phyloP scores from a whole-genome alignment of 2,888 invertebrate genomes.

The Lacanobia oleracea region DNA sequence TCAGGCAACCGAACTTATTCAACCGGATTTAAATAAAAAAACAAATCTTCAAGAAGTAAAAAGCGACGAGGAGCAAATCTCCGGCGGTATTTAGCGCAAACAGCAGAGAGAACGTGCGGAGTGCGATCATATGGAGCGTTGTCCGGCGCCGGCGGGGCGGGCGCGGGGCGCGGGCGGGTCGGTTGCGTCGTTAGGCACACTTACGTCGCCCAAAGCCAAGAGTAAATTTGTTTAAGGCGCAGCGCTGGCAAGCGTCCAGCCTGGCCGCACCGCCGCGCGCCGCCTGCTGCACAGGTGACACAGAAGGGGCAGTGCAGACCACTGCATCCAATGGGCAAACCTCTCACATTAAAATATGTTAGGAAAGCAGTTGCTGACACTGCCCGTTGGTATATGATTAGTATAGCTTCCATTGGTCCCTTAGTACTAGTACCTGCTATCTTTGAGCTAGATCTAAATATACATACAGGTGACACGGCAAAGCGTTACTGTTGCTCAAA shows the following conservation, averaged over 20 bases:
- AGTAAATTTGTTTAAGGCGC: constrained; percentile 63
- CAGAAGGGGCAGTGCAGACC: constrained; percentile 17
- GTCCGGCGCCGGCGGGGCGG: background rate
- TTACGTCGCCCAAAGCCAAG: constrained; percentile 55
- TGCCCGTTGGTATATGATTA: too few relatives aligned
- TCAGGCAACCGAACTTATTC: too few relatives aligned
- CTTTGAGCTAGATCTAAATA: too few relatives aligned
- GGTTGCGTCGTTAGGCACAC: constrained; percentile 52
- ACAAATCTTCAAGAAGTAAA: background rate
- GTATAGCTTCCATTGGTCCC: too few relatives aligned
- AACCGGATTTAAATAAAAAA: background rate
- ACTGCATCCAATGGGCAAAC: background rate
- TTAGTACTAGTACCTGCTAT: too few relatives aligned
- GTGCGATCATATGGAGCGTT: background rate
- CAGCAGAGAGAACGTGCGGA: background rate
- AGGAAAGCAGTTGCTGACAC: too few relatives aligned
- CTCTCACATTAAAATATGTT: too few relatives aligned
- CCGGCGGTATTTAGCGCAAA: background rate
- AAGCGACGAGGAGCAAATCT: background rate
- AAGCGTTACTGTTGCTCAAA: background rate
- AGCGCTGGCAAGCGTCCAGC: constrained; percentile 51
- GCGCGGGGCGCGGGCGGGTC: background rate
- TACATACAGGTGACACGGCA: background rate
- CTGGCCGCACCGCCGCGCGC: constrained; percentile 1
- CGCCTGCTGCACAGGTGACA: background rate